These are phyloP conservation scores for Amphiprion ocellaris DNA, from an alignment of 2,113 vertebrate species.

Conservation along the genomic window DNA sequence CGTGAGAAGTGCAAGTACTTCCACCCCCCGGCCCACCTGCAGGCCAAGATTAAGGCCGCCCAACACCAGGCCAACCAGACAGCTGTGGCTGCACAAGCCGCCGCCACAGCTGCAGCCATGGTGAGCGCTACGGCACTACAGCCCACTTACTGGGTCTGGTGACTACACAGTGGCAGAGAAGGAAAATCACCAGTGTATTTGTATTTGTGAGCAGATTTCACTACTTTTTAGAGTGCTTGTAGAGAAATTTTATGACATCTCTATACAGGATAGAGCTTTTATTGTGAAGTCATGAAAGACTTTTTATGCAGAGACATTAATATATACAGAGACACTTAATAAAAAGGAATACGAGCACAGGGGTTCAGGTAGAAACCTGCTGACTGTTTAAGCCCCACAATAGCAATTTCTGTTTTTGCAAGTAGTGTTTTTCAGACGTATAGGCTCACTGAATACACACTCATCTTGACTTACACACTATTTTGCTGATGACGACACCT, in stretches of 20 bases:
- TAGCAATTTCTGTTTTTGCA: no score
- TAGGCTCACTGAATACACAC: neutral
- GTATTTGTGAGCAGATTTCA: no score
- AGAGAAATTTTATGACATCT: neutral
- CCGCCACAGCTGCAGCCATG: constrained; percentile 93
- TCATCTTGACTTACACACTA: neutral
- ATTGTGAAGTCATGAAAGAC: neutral
- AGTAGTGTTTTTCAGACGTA: no score
- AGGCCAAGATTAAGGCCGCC: constrained; percentile 99
- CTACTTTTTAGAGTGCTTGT: constrained; percentile 15
- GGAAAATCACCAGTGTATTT: constrained; percentile 12
- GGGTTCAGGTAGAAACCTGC: constrained; percentile 4
- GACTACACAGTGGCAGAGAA: constrained; percentile 18
- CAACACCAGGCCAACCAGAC: constrained; percentile 99
- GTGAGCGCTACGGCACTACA: constrained; percentile 83
- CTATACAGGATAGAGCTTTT: neutral
- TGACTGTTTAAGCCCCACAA: no score
- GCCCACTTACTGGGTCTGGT: constrained; percentile 5
- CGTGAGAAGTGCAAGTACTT: constrained; percentile 99
- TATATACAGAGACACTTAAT: neutral
- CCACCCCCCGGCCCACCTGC: constrained; percentile 98
- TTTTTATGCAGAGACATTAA: constrained; percentile 2
- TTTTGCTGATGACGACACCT: constrained; percentile 40
- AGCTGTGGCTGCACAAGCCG: constrained; percentile 94
- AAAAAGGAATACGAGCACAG: neutral